Percentiles rank a stretch among this genome's conserved stretches.
These are phyloP conservation scores for Lates calcarifer DNA, from an alignment of 2,113 vertebrate species.

Conservation along the genomic window DNA sequence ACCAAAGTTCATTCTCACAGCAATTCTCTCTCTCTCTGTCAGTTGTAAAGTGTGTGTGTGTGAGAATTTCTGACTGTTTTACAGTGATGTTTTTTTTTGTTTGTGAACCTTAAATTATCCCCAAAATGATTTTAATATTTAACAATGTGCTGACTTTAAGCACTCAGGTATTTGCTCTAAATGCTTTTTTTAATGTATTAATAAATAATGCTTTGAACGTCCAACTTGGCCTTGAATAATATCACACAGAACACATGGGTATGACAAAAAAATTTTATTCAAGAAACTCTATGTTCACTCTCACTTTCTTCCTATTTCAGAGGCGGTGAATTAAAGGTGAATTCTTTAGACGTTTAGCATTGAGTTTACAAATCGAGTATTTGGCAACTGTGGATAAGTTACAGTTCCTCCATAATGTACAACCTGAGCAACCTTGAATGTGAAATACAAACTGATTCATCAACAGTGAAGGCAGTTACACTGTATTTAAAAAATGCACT, in stretches of 20 bases:
- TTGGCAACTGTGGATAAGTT: neutral
- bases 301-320: slow-evolving; percentile 2
- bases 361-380: slow-evolving; percentile 14
- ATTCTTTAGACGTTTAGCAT: neutral
- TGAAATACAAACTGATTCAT: neutral
- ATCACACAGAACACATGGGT: neutral
- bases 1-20: slow-evolving; percentile 33
- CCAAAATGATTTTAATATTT: slow-evolving; percentile 61
- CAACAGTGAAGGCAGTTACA: neutral
- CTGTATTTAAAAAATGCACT: neutral
- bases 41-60: slow-evolving; percentile 9
- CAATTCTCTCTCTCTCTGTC: slow-evolving; percentile 1
- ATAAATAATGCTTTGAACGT: slow-evolving; percentile 74
- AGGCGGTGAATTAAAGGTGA: slow-evolving; percentile 6
- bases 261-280: slow-evolving; percentile 51
- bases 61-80: slow-evolving; percentile 12
- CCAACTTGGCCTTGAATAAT: neutral
- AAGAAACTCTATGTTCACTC: slow-evolving; percentile 3
- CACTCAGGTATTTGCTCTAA: slow-evolving; percentile 63
- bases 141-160: slow-evolving; percentile 47
- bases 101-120: slow-evolving; percentile 40
- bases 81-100: slow-evolving; percentile 7
- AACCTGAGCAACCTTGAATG: neutral
- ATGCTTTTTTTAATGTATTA: slow-evolving; percentile 69
- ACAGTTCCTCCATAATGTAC: neutral